These are phyloP conservation scores for Aphaenogaster rudis DNA, from an alignment of 1,140 invertebrate genomes.

Conservation along the genomic window DNA sequence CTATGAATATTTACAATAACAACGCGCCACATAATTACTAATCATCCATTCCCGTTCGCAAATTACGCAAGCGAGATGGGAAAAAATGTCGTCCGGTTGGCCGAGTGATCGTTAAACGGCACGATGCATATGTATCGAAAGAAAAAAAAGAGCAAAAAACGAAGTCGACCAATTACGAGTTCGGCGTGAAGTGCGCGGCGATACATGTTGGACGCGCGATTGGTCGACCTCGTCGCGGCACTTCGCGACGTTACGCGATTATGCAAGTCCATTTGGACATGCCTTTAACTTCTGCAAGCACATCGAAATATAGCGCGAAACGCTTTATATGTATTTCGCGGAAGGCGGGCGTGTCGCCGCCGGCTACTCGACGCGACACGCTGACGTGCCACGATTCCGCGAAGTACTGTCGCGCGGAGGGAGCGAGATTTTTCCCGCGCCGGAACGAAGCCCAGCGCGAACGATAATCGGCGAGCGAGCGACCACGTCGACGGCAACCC, in stretches of 20 bases:
- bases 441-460: too few relatives aligned
- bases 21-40: neutral
- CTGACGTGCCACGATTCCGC: too few relatives aligned
- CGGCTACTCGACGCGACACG: too few relatives aligned
- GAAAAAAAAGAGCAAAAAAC: neutral
- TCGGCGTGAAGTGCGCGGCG: neutral
- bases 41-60: neutral
- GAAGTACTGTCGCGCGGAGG: too few relatives aligned
- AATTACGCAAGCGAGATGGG: neutral
- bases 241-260: too few relatives aligned
- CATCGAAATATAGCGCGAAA: neutral
- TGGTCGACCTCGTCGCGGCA: neutral
- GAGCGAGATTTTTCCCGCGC: too few relatives aligned
- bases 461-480: too few relatives aligned
- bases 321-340: neutral
- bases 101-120: neutral
- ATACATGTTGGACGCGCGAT: neutral
- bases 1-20: neutral
- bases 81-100: neutral
- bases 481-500: neutral
- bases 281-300: neutral
- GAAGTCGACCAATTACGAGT: neutral
- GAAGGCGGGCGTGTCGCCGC: neutral
- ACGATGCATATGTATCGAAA: neutral
- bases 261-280: neutral